These are phyloP conservation scores for Phortica magna DNA, from an alignment of 2,888 invertebrate species.

Conservation along the genomic window DNA sequence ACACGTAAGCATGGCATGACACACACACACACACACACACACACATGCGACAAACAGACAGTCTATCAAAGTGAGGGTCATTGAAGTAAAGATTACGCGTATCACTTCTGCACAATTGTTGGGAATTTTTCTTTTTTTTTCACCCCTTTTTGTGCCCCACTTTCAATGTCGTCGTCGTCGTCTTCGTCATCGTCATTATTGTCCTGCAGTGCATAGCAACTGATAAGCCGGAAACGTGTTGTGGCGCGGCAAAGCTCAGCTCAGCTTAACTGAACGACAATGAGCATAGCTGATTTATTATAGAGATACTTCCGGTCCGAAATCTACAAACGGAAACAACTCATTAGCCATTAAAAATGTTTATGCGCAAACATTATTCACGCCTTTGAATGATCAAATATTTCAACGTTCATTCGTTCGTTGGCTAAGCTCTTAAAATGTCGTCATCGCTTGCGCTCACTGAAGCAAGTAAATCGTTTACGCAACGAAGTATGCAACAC, in stretches of 20 bases:
- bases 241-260: too few relatives aligned
- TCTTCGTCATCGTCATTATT: background rate
- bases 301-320: constrained; percentile 65
- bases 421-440: constrained; percentile 40
- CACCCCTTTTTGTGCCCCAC: background rate
- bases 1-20: background rate
- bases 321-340: constrained; percentile 63
- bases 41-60: constrained; percentile 3
- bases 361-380: constrained; percentile 72
- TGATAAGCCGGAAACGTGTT: constrained; percentile 2
- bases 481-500: constrained; percentile 16
- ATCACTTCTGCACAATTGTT: constrained; percentile 7
- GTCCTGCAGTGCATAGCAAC: background rate
- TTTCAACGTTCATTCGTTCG: background rate
- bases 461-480: background rate
- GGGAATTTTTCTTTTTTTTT: constrained; percentile 8
- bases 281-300: constrained; percentile 60
- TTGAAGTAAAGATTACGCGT: constrained; percentile 3
- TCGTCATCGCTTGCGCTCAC: too few relatives aligned
- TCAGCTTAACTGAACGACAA: background rate
- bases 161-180: background rate
- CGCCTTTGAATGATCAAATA: constrained; percentile 44
- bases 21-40: constrained; percentile 5
- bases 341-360: constrained; percentile 72
- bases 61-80: background rate